Percentiles rank a stretch among this genome's conserved stretches.
Conservation (phyloP, 1,140 invertebrate genomes). For the Cotesia vestalis region DNA sequence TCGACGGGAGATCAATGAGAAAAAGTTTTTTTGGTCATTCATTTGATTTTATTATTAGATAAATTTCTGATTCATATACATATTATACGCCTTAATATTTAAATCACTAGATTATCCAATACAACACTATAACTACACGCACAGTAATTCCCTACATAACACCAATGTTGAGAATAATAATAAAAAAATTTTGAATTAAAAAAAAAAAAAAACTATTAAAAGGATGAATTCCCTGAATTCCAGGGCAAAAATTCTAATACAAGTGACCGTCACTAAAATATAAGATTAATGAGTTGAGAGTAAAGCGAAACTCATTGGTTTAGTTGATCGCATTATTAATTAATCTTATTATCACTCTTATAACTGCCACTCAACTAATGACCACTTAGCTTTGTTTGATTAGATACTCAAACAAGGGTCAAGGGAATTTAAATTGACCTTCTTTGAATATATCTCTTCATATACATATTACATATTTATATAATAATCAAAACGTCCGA, state of each 20-base stretch:
- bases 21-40: slow-evolving; percentile 18
- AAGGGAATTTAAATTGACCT: slow-evolving; percentile 34
- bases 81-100: background rate
- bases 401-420: slow-evolving; percentile 25
- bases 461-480: no score
- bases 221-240: slow-evolving; percentile 16
- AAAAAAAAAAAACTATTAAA: no score
- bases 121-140: no score
- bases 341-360: slow-evolving; percentile 34
- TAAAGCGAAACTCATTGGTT: background rate
- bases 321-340: slow-evolving; percentile 32
- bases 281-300: slow-evolving; percentile 10
- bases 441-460: slow-evolving; percentile 1
- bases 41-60: slow-evolving; percentile 4
- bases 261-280: slow-evolving; percentile 6
- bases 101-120: no score
- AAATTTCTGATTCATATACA: slow-evolving; percentile 11
- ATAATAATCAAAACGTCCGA: no score
- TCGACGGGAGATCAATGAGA: slow-evolving; percentile 21
- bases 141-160: no score
- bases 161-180: no score
- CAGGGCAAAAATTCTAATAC: slow-evolving; percentile 9
- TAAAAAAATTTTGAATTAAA: no score
- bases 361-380: slow-evolving; percentile 23
- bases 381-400: slow-evolving; percentile 33